Conservation (phyloP, 2,888 invertebrate species). For the Cremastobaeus sp. region DNA sequence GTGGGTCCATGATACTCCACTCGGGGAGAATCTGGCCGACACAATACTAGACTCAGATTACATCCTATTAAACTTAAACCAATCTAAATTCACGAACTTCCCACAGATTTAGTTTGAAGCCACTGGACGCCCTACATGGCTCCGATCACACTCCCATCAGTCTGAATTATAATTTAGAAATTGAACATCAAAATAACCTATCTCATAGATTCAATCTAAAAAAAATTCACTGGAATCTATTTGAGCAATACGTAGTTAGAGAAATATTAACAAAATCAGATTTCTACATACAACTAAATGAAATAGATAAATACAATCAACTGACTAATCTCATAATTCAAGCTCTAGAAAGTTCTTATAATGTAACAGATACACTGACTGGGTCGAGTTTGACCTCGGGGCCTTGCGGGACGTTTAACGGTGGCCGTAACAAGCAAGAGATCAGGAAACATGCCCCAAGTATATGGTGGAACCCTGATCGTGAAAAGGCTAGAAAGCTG, state of each 20-base stretch:
- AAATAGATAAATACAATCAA: not conserved
- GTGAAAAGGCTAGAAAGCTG: not conserved
- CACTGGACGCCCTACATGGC: not conserved
- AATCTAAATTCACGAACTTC: not conserved
- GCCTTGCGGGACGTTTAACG: too few relatives aligned
- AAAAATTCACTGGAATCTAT: not conserved
- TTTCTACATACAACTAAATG: not conserved
- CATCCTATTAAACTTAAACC: too few relatives aligned
- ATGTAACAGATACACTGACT: not conserved
- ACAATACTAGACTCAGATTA: too few relatives aligned
- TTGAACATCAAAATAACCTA: not conserved
- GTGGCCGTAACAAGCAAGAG: not conserved
- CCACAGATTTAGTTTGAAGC: too few relatives aligned
- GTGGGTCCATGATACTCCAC: too few relatives aligned
- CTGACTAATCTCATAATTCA: not conserved
- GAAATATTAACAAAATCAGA: not conserved
- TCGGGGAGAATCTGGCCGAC: too few relatives aligned
- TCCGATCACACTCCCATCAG: not conserved
- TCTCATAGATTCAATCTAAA: not conserved
- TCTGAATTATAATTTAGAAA: not conserved
- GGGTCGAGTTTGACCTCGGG: too few relatives aligned
- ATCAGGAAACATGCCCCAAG: not conserved
- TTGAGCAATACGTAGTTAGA: not conserved
- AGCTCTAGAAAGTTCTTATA: not conserved
- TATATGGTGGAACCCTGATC: constrained; percentile 17